These are phyloP conservation scores for Eulithis prunata DNA, from an alignment of 2,888 invertebrate species.

Conservation along the genomic window DNA sequence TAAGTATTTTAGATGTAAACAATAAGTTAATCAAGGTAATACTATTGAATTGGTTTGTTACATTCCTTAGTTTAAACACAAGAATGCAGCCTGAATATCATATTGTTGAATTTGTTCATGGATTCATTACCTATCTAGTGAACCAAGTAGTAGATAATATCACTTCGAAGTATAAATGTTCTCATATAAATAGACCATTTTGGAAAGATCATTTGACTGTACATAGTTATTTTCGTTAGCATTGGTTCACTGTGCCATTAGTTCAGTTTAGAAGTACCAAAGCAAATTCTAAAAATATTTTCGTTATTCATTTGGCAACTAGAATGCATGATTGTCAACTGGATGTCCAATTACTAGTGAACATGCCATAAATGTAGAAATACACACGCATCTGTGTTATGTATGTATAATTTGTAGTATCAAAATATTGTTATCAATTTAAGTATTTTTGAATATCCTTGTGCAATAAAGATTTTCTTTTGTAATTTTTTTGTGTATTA, in stretches of 20 bases:
- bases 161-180: constrained; percentile 3
- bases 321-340: constrained; percentile 12
- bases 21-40: constrained; percentile 12
- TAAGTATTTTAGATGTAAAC: constrained; percentile 52
- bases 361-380: constrained; percentile 47
- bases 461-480: constrained; percentile 77
- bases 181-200: constrained; percentile 3
- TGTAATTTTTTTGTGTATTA: constrained; percentile 45
- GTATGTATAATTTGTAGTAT: constrained; percentile 44
- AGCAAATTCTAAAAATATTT: constrained; percentile 30
- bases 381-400: constrained; percentile 37
- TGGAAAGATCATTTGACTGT: background rate
- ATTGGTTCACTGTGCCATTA: constrained; percentile 48
- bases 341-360: constrained; percentile 31
- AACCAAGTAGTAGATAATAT: background rate
- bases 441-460: constrained; percentile 73
- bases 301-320: constrained; percentile 16
- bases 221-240: constrained; percentile 27
- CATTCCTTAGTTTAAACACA: constrained; percentile 21
- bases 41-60: constrained; percentile 14
- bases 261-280: constrained; percentile 34
- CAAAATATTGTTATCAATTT: constrained; percentile 60
- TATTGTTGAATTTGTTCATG: background rate
- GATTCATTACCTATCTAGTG: background rate
- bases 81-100: constrained; percentile 2